Evolutionary conservation across 2,113 vertebrate species (phyloP), one percentile per base, ranked within the genome.

Genomic region (Neolamprologus brichardi): DNA sequence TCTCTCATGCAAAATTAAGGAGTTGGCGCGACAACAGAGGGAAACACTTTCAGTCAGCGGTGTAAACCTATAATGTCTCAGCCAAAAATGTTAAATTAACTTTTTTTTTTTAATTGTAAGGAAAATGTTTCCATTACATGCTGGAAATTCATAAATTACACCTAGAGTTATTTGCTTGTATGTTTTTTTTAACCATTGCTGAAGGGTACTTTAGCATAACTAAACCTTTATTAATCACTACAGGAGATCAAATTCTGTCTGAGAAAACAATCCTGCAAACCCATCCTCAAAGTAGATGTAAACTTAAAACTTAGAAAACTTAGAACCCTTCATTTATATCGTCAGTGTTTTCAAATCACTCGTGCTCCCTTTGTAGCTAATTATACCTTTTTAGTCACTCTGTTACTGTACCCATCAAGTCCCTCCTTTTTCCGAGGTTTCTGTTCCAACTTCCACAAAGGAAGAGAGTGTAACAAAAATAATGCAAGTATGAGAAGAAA

Each of bases 391-490:
- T 39, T 10, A 9, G 49, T 82, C 58, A 39, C 44, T 77, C 41
- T 81, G 49, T 44, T 83, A n/a, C 44, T 49, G 15, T 56, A 62
- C 49, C 17, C 49, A 86, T 83, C 13, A 84, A 18, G 78, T 54
- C 54, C 39, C 72, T 83, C 60, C 49, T 84, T 83, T 88, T 89
- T 51, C 79, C 51, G 60, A 79, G 51, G 72, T 83, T 70, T 93
- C 83, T 85, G 77, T 54, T 84, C 49, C 84, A 75, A 81, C 82
- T 83, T 94, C 92, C 90, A 95, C 81, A 90, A 82, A 93, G 92
- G 94, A 95, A 95, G 94, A 94, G 30, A 95, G 93, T 89, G 94
- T 62, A 97, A 96, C 96, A 90, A 96, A 94, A 94, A 93, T 92
- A 95, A 81, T 82, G 54, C n/a, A 34, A 58, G 85, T 80, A 88